Evolutionary conservation across 53 echinoderm and acorn worm species (phyloP).

Genomic region (Holothuria scabra): DNA sequence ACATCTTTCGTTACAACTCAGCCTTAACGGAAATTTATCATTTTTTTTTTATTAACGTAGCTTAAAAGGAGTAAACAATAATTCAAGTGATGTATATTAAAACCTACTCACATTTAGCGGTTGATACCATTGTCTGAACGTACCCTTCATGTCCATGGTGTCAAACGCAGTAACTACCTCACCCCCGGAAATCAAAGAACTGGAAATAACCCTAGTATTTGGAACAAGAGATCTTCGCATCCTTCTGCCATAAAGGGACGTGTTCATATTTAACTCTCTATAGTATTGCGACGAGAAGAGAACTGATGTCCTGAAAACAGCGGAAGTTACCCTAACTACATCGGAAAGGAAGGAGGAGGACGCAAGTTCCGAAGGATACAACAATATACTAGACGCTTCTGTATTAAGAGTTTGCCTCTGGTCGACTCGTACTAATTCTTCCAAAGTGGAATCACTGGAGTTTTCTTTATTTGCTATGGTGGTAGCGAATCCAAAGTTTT

Average conservation of each 20-base stretch:
- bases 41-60: no score
- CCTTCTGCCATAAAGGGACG: background rate
- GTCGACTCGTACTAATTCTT: background rate
- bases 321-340: background rate
- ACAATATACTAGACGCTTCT: background rate
- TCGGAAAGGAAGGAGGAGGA: background rate
- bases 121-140: constrained; percentile 27
- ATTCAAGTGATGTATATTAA: no score
- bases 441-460: background rate
- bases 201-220: constrained; percentile 22
- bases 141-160: background rate
- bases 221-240: background rate
- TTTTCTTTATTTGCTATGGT: background rate
- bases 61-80: no score
- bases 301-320: background rate
- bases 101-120: background rate
- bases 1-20: no score
- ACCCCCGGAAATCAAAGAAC: constrained; percentile 7
- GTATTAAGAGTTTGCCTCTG: background rate
- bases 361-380: background rate
- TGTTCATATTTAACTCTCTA: background rate
- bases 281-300: constrained; percentile 3
- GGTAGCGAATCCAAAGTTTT: background rate
- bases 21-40: no score
- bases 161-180: background rate